Evolutionary conservation across 2,888 invertebrate species (phyloP).

Genomic region (Coecobrya sp.): DNA sequence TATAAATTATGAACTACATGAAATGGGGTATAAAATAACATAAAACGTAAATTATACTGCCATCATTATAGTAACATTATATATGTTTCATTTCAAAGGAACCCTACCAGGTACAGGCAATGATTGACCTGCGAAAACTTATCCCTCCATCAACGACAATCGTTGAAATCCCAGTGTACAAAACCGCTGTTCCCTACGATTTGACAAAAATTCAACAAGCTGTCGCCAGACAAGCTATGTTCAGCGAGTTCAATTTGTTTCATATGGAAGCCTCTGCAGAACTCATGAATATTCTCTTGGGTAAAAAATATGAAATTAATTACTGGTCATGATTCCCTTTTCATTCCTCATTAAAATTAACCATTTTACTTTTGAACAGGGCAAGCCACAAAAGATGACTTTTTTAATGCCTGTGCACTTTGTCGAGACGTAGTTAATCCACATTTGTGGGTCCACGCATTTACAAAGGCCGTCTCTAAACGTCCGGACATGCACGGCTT

Average conservation of each 20-base stretch:
- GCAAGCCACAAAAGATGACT: slow-evolving; percentile 62
- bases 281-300: slow-evolving; percentile 54
- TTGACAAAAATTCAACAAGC: slow-evolving; percentile 54
- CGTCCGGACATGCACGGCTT: slow-evolving; percentile 49
- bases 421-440: slow-evolving; percentile 71
- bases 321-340: background rate
- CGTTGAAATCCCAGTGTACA: slow-evolving; percentile 56
- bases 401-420: slow-evolving; percentile 71
- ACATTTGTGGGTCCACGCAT: slow-evolving; percentile 72
- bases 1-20: background rate
- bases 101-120: slow-evolving; percentile 64
- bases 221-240: slow-evolving; percentile 38
- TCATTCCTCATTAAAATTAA: background rate
- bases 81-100: slow-evolving; percentile 53
- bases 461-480: background rate
- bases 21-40: background rate
- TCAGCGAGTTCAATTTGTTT: slow-evolving; percentile 51
- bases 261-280: slow-evolving; percentile 56
- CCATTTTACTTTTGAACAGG: slow-evolving; percentile 33
- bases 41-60: too few relatives aligned
- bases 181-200: slow-evolving; percentile 61
- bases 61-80: too few relatives aligned
- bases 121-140: slow-evolving; percentile 60
- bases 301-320: slow-evolving; percentile 1
- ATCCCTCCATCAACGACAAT: slow-evolving; percentile 55